Evolutionary conservation across 2,888 invertebrate genomes (phyloP).

Genomic region (Blastobasis lacticolella): DNA sequence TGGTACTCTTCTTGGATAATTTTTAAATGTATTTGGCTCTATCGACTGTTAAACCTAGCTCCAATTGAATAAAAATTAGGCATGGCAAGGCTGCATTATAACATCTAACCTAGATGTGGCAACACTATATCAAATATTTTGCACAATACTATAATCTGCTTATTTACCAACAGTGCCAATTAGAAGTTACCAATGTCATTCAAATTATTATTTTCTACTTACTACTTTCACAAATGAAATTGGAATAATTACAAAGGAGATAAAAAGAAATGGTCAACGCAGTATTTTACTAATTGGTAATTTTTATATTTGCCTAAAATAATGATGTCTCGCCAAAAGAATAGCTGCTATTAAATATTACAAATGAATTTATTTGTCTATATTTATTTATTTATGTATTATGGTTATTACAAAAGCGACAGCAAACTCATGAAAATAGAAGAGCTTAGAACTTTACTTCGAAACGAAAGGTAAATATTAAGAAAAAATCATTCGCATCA

Average conservation of each 20-base stretch:
- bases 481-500: background rate
- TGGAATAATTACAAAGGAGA: too few relatives aligned
- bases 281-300: too few relatives aligned
- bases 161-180: constrained; percentile 16
- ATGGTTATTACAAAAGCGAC: background rate
- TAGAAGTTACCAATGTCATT: too few relatives aligned
- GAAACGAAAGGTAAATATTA: too few relatives aligned
- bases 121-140: constrained; percentile 10
- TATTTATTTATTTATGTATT: background rate
- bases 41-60: too few relatives aligned
- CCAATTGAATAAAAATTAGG: constrained; percentile 11
- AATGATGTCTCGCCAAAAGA: constrained; percentile 49
- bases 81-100: constrained; percentile 57
- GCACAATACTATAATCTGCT: constrained; percentile 17
- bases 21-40: too few relatives aligned
- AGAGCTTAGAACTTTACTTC: too few relatives aligned
- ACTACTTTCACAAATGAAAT: too few relatives aligned
- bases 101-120: constrained; percentile 8
- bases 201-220: too few relatives aligned
- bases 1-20: too few relatives aligned
- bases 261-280: too few relatives aligned
- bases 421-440: background rate
- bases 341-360: constrained; percentile 5
- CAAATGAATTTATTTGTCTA: constrained; percentile 6
- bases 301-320: constrained; percentile 14